Conservation (phyloP, 2,797 vertebrate species). For the Cyprinella venusta region DNA sequence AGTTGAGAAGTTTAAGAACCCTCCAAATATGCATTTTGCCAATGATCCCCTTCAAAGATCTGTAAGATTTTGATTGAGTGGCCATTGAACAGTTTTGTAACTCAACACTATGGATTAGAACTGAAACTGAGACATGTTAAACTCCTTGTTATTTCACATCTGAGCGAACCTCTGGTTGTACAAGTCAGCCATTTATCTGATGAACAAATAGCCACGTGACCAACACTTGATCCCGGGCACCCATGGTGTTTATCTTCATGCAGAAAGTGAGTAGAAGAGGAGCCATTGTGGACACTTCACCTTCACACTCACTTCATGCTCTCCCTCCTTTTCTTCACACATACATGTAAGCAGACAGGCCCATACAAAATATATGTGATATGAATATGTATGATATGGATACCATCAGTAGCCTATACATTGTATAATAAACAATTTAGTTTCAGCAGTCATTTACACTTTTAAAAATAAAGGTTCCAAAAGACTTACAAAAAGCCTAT, state of each 20-base stretch:
- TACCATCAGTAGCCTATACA: background rate
- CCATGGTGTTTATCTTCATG: conserved; percentile 38
- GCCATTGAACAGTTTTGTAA: background rate
- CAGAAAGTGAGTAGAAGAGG: conserved; percentile 22
- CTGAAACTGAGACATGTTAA: conserved; percentile 9
- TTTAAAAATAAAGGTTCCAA: background rate
- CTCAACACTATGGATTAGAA: conserved; percentile 1
- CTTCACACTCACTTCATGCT: conserved; percentile 1
- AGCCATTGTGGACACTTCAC: conserved; percentile 21
- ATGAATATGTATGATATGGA: background rate
- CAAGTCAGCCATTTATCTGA: conserved; percentile 20
- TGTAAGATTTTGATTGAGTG: background rate
- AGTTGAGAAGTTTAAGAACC: background rate
- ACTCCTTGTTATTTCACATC: conserved; percentile 13
- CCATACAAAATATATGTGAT: background rate
- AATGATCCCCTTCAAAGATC: background rate
- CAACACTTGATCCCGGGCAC: conserved; percentile 47
- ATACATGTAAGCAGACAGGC: background rate
- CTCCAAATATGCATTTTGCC: too few relatives aligned
- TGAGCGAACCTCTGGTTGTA: background rate
- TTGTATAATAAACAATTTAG: background rate
- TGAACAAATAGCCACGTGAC: conserved; percentile 40
- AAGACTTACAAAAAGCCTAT: background rate
- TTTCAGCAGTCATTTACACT: conserved; percentile 1
- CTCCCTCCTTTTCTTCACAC: conserved; percentile 1